phyloP scores from a whole-genome alignment of 2,113 vertebrate genomes.

The Motacilla alba region DNA sequence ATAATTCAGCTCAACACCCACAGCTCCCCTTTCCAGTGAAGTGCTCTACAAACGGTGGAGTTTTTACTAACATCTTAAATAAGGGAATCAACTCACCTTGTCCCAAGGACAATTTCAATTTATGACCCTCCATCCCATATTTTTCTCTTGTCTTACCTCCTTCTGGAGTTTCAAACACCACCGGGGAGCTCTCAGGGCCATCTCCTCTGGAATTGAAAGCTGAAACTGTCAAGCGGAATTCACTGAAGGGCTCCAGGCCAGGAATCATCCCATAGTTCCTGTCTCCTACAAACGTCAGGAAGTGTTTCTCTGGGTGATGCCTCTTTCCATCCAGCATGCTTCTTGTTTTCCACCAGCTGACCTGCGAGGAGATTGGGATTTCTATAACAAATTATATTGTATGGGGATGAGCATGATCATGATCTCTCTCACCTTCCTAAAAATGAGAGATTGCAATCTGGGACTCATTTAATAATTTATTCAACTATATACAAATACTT shows the following conservation, averaged over 20 bases:
- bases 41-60: not conserved
- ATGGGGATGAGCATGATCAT: accelerated
- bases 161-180: conserved; percentile 90
- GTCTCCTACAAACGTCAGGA: conserved; percentile 80
- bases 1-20: not conserved
- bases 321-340: conserved; percentile 81
- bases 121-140: not conserved
- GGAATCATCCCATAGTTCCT: conserved; percentile 79
- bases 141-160: conserved; percentile 83
- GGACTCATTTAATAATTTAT: not conserved
- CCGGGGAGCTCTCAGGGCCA: conserved; percentile 86
- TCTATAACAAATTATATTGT: not conserved
- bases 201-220: conserved; percentile 90
- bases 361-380: conserved; percentile 67
- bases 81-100: not conserved
- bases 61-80: not conserved
- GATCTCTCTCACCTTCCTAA: not conserved
- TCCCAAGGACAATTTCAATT: not conserved
- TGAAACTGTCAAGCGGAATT: conserved; percentile 87
- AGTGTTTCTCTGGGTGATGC: conserved; percentile 79
- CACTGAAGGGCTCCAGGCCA: conserved; percentile 86
- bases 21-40: not conserved
- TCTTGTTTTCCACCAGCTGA: conserved; percentile 91
- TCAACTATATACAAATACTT: not conserved
- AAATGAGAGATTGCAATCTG: not conserved